Base-by-base conservation (phyloP, 2,113 vertebrate species). In the Otus sunia region DNA sequence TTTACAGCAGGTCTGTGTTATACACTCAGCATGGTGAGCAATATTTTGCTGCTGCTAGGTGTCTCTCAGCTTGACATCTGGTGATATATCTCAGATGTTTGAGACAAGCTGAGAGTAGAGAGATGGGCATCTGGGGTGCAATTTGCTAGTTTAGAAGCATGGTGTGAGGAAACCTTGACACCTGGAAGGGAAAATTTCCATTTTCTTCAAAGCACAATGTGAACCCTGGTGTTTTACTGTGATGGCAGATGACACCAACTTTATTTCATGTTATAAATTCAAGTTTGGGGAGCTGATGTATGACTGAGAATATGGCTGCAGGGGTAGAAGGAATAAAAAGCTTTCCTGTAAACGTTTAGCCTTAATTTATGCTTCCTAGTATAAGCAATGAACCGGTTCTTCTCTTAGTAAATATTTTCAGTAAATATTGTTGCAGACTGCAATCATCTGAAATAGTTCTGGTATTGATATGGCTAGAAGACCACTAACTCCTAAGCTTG, bases 31-130 rank as follows among this genome's bases (percentile, higher is more conserved):
- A 16, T 2, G 8, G n/a, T 45, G 73, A 94, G 82, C 82, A 69
- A 16, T 77, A 22, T 85, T 91, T 72, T 88, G 68, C 72, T 94
- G 52, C 69, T 82, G 29, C 41, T 79, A 26, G 76, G 47, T 80
- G 62, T 91, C 41, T 95, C 62, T 89, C 85, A 91, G 49, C 62
- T 69, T 94, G 94, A 82, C 62, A 71, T 77, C 53, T 93, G 85
- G 62, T 84, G 49, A 87, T 69, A 36, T 6, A 86, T 88, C 45
- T 88, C 17, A 63, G 71, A 11, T 45, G 55, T 85, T 23, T 86
- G 94, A 83, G 91, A 50, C 3, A 5, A 64, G 55, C 76, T 62
- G 55, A 63, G 86, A 92, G 68, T 1, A 17, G 43, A 88, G 77
- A 78, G 47, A 86, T 86, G 77, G 64, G 91, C 55, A 86, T 60